These are phyloP conservation scores for Pseudochaenichthys georgianus DNA, from an alignment of 2,797 vertebrate species.

Conservation along the genomic window DNA sequence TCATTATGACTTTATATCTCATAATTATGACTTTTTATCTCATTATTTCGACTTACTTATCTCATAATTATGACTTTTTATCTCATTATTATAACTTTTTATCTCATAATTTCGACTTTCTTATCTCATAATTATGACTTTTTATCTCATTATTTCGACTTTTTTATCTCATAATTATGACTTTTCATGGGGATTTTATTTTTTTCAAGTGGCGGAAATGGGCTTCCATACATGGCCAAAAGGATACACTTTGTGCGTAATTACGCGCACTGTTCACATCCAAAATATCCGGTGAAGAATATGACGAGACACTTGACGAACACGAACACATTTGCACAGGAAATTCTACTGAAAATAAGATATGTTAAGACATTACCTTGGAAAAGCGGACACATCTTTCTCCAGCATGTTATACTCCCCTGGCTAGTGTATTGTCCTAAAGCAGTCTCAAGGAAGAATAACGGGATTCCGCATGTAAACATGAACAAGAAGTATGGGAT, in stretches of 20 bases:
- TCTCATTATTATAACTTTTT: no score
- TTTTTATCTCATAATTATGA: no score
- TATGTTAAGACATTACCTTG: constrained; percentile 61
- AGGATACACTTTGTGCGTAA: constrained; percentile 1
- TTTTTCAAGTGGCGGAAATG: no score
- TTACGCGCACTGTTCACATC: neutral
- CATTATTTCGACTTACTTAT: no score
- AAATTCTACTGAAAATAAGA: no score
- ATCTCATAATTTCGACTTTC: no score
- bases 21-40: no score
- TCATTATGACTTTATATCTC: no score
- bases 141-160: no score
- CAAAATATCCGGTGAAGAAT: neutral
- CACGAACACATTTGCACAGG: neutral
- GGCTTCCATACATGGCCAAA: neutral
- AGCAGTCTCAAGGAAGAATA: constrained; percentile 84
- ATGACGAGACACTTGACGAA: neutral
- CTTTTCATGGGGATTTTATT: no score
- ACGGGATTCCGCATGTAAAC: constrained; percentile 81
- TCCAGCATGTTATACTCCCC: constrained; percentile 84
- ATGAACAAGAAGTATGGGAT: constrained; percentile 84
- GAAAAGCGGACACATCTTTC: constrained; percentile 82
- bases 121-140: no score
- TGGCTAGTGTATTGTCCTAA: constrained; percentile 84
- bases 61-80: no score